Base-by-base conservation (phyloP, 37 sponge, comb jelly and placozoan species). In the Bolinopsis microptera region DNA sequence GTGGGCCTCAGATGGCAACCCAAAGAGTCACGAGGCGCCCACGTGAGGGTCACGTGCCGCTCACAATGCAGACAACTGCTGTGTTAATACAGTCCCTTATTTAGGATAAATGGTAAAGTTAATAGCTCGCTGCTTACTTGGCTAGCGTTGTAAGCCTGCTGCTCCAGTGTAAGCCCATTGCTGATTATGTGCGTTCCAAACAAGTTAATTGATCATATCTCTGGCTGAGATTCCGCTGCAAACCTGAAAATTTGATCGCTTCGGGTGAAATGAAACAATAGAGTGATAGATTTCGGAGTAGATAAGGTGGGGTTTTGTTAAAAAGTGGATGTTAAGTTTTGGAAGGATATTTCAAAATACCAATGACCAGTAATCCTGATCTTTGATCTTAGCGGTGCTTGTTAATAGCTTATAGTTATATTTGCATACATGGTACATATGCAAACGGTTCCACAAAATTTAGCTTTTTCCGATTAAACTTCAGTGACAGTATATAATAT, bases 21-120 rank as follows among this genome's bases (percentile, higher is more conserved):
- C 9, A 48, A 48, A 48, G 9, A 21, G 35, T 77, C 80, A 77
- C 80, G 80, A 32, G 80, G 0, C 80, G 21, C 27, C 0, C 33
- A 32, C 80, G 74, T 70, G 74, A 70, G 18, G 74, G 26, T 24
- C 74, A 70, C 74, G 80, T 77, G 80, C 80, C 34, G 35, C 34
- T 77, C 80, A 77, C 80, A 77, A 77, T 35, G 32, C 37, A 77
- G 80, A 77, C 80, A 77, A 77, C 80, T 34, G 80, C 80, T 77
- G 33, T 16, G 80, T 32, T 77, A 77, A 77, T 77, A 77, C 80
- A 77, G 74, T 32, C 80, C 80, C 80, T 77, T 77, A 77, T 77
- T 77, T 77, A 77, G 80, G 80, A 77, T 77, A 77, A 77, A 35
- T 32, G 32, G 80, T 27, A 27, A 32, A 13, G 37, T 32, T 77